Evolutionary conservation across 2,888 invertebrate genomes (phyloP).

Genomic region (Agonopterix arenella): DNA sequence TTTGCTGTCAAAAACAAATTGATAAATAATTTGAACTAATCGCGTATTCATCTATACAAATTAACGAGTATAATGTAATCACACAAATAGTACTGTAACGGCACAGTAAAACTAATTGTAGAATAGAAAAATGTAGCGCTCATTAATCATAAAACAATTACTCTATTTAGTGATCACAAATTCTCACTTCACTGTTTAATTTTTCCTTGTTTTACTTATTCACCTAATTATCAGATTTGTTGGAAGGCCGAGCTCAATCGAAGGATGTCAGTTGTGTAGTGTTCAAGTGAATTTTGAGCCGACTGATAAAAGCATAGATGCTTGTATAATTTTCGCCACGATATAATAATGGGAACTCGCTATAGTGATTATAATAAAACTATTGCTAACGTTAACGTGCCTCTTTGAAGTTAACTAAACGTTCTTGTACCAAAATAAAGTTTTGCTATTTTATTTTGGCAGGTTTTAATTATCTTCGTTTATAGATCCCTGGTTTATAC

Average conservation of each 20-base stretch:
- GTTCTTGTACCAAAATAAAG: too few species aligned
- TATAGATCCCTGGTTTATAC: too few species aligned
- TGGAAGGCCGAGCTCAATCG: constrained; percentile 35
- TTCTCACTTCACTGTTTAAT: not conserved
- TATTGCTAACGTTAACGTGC: too few species aligned
- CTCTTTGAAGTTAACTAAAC: too few species aligned
- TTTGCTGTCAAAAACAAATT: not conserved
- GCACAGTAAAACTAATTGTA: constrained; percentile 21
- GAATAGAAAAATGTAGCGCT: constrained; percentile 14
- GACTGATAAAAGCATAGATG: constrained; percentile 53
- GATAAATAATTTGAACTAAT: not conserved
- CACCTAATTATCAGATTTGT: constrained; percentile 5
- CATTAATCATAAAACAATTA: constrained; percentile 15
- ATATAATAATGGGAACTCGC: constrained; percentile 34
- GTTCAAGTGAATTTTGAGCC: constrained; percentile 54
- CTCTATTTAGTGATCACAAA: constrained; percentile 9
- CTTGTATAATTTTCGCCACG: constrained; percentile 48
- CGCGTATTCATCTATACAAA: not conserved
- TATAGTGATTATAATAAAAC: constrained; percentile 20
- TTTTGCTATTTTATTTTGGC: too few species aligned
- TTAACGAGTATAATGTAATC: constrained; percentile 11
- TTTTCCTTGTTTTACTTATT: constrained; percentile 2
- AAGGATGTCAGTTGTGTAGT: constrained; percentile 35
- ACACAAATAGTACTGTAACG: constrained; percentile 27
- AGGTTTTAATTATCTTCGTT: too few species aligned